phyloP scores from a whole-genome alignment of 1,140 invertebrate species.

The Asobara japonica region DNA sequence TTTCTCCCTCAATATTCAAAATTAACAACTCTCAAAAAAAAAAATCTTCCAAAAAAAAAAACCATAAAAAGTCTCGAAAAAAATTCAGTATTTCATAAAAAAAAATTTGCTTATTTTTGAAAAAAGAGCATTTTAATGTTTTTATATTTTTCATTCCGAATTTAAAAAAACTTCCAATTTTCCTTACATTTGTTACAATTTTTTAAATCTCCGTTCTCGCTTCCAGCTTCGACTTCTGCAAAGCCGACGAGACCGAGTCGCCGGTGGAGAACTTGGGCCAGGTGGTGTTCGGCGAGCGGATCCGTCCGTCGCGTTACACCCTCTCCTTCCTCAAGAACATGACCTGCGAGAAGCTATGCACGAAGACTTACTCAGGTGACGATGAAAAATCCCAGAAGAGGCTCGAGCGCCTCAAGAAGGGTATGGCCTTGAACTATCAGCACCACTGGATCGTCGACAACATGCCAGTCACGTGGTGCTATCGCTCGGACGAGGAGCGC shows the following conservation, averaged over 20 bases:
- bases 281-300: slow-evolving; percentile 98
- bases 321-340: slow-evolving; percentile 77
- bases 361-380: slow-evolving; percentile 76
- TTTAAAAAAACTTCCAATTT: no score
- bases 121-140: no score
- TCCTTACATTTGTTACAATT: neutral
- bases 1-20: neutral
- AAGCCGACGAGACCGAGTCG: slow-evolving; percentile 75
- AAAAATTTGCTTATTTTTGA: no score
- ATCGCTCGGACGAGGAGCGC: slow-evolving; percentile 78
- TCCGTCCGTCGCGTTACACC: slow-evolving; percentile 90
- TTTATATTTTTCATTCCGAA: no score
- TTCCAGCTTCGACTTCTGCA: slow-evolving; percentile 90
- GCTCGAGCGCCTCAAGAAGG: slow-evolving; percentile 86
- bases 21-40: neutral
- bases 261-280: slow-evolving; percentile 98
- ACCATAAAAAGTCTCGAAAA: no score
- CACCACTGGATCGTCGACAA: slow-evolving; percentile 99
- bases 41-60: no score
- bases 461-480: slow-evolving; percentile 98
- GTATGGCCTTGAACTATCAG: slow-evolving; percentile 96
- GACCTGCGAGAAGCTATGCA: slow-evolving; percentile 78
- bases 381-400: slow-evolving; percentile 74
- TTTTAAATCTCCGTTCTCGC: neutral
- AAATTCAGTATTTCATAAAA: no score